These are phyloP conservation scores for Pterobdella sp. DNA, from an alignment of 2,888 invertebrate genomes.

Conservation along the genomic window DNA sequence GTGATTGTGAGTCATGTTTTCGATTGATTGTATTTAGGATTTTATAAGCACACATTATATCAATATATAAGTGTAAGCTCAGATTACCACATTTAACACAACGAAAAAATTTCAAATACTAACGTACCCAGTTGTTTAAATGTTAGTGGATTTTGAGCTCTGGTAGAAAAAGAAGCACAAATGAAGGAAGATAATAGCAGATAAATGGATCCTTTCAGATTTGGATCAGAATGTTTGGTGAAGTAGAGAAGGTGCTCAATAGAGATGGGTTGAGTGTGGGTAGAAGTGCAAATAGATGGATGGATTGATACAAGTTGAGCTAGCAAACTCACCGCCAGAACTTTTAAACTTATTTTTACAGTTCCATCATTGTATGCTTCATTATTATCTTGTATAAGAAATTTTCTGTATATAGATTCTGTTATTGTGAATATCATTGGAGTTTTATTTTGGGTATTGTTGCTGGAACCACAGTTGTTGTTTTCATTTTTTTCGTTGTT, in stretches of 20 bases:
- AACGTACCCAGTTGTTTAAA: too few species aligned
- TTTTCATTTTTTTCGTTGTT: too few species aligned
- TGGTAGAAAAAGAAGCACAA: neutral
- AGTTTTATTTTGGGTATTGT: too few species aligned
- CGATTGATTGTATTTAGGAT: too few species aligned
- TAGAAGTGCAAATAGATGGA: neutral
- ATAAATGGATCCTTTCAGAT: neutral
- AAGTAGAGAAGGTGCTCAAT: neutral
- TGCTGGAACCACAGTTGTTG: too few species aligned
- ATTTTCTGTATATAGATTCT: neutral
- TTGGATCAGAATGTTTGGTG: neutral
- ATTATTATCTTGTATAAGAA: neutral
- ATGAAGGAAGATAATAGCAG: slow-evolving; percentile 1
- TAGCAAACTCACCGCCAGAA: neutral
- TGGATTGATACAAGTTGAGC: neutral
- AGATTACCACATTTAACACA: too few species aligned
- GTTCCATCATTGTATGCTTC: neutral
- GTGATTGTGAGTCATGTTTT: too few species aligned
- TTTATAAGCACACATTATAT: too few species aligned
- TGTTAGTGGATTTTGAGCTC: too few species aligned
- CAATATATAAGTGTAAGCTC: too few species aligned
- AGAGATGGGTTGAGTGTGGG: neutral
- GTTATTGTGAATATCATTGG: too few species aligned
- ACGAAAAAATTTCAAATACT: too few species aligned
- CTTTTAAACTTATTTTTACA: neutral